Conservation (phyloP, 2,888 invertebrate species). For the Syrphus vitripennis region DNA sequence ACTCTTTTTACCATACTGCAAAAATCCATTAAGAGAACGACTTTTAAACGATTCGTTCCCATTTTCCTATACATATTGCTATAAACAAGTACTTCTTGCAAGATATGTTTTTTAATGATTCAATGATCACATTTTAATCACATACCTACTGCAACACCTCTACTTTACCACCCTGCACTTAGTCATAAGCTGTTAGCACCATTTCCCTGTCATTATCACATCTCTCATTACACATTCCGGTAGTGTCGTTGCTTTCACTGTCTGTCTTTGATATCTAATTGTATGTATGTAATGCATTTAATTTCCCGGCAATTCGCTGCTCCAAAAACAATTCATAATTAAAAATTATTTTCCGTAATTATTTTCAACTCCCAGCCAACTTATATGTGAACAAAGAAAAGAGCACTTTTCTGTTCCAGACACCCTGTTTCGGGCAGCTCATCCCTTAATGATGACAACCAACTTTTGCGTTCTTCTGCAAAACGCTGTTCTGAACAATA, state of each 20-base stretch:
- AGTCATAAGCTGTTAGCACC: slow-evolving; percentile 51
- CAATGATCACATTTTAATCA: slow-evolving; percentile 48
- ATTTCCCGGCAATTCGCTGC: slow-evolving; percentile 31
- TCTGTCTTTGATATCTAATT: background rate
- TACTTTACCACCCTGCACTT: slow-evolving; percentile 21
- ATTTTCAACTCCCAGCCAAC: slow-evolving; percentile 40
- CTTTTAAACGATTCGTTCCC: slow-evolving; percentile 35
- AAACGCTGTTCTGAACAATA: slow-evolving; percentile 61
- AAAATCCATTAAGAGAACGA: slow-evolving; percentile 22
- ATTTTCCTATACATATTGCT: slow-evolving; percentile 45
- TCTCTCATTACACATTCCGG: slow-evolving; percentile 60
- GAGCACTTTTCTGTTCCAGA: slow-evolving; percentile 30
- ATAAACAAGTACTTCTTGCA: background rate
- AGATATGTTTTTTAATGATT: slow-evolving; percentile 46
- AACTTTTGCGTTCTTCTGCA: slow-evolving; percentile 35
- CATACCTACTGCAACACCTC: background rate
- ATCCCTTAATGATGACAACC: slow-evolving; percentile 50
- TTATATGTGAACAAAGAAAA: slow-evolving; percentile 6
- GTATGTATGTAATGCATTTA: slow-evolving; percentile 35
- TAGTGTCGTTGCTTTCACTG: slow-evolving; percentile 5
- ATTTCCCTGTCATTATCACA: slow-evolving; percentile 66
- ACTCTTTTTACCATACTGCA: background rate
- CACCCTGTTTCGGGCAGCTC: background rate
- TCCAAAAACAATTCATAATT: slow-evolving; percentile 62
- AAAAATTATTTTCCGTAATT: slow-evolving; percentile 67